Evolutionary conservation across 1,140 invertebrate species (phyloP), one percentile per base, ranked within the genome.

Genomic region (Heterodera carotae): DNA sequence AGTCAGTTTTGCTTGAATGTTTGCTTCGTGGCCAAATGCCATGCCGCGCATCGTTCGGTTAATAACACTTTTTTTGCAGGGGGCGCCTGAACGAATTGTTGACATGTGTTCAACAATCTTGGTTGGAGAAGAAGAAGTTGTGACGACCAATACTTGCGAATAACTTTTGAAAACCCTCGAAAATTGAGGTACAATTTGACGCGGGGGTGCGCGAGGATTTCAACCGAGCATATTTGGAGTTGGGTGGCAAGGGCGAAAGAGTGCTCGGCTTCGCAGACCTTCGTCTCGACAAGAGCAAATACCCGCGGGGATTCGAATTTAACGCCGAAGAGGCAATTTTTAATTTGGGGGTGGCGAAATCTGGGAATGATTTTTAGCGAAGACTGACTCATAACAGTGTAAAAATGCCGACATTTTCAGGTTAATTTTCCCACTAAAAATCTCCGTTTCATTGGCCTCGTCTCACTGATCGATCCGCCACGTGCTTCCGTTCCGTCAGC

Each of bases 381-480:
- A n/a, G n/a, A n/a, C n/a, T n/a, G n/a, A n/a, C n/a, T n/a, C n/a
- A n/a, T n/a, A n/a, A n/a, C n/a, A n/a, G n/a, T n/a, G n/a, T n/a
- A n/a, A n/a, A n/a, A n/a, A n/a, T n/a, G n/a, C n/a, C n/a, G n/a
- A n/a, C n/a, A n/a, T n/a, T n/a, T 29, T 70, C 10, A 74, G 72
- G 10, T 92, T 62, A 98, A 98, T 89, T 98, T 98, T 91, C 96
- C 94, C 25, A 88, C 94, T 56, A 92, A 92, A 76, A 93, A 93
- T 82, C 92, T 98, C n/a, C 91, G 96, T 79, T 99, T 99, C 88
- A 94, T 98, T 69, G 97, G 97, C 70, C 91, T 99, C 5, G 96
- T 99, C 93, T 97, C 95, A 81, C 98, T 98, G 96, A 98, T 99
- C 91, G 96, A 99, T 91, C 96, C 96, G 71, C 95, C 95, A 22